Percentiles rank a stretch among this genome's conserved stretches.
phyloP scores from a whole-genome alignment of 30 jellyfish, hydroid and myxozoan genomes.

The Cassiopea xamachana region DNA sequence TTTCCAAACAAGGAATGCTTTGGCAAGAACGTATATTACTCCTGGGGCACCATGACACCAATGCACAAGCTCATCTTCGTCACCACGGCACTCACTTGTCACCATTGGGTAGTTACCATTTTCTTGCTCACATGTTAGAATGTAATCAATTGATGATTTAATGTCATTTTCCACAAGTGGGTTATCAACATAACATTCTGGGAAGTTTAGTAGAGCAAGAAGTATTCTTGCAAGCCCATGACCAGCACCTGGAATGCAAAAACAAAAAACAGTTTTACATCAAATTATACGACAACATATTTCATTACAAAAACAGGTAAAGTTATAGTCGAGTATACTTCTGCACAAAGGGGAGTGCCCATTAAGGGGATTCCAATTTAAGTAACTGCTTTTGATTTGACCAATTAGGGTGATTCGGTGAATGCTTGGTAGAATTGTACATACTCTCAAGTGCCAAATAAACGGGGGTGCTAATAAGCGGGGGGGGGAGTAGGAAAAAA shows the following conservation, averaged over 20 bases:
- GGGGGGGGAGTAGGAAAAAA: no score
- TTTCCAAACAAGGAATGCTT: constrained; percentile 92
- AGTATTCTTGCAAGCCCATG: constrained; percentile 91
- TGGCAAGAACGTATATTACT: constrained; percentile 80
- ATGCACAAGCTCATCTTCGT: constrained; percentile 94
- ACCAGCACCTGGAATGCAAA: constrained; percentile 88
- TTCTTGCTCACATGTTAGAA: constrained; percentile 77
- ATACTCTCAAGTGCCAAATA: no score
- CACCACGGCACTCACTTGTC: constrained; percentile 91
- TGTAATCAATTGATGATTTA: constrained; percentile 83
- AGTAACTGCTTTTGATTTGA: no score
- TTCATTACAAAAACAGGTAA: no score
- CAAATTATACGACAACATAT: no score
- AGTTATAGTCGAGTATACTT: no score
- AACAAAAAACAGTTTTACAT: background rate
- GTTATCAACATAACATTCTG: constrained; percentile 80
- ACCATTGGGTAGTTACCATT: constrained; percentile 94
- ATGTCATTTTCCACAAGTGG: constrained; percentile 89
- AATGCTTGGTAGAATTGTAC: no score
- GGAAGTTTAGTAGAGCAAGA: constrained; percentile 79
- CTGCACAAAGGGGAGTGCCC: no score
- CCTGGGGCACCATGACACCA: constrained; percentile 99
- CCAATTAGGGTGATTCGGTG: no score
- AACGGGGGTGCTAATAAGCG: no score
- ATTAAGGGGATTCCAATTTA: no score